Percentiles rank a stretch among this genome's conserved stretches.
These are phyloP conservation scores for Diorhabda sublineata DNA, from an alignment of 1,140 invertebrate species.

Conservation along the genomic window DNA sequence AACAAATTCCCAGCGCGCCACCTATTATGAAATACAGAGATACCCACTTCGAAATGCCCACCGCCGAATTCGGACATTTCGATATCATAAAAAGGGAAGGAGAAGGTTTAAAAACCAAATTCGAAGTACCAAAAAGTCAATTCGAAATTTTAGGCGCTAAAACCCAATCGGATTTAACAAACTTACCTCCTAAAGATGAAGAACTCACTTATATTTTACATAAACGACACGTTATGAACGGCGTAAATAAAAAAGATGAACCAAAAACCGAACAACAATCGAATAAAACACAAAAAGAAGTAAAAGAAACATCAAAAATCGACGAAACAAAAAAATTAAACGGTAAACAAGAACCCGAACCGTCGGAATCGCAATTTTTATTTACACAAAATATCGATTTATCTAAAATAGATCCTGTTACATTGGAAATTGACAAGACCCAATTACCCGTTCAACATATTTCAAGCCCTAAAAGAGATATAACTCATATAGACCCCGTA, in stretches of 20 bases:
- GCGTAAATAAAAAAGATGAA: slow-evolving; percentile 58
- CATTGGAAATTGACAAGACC: slow-evolving; percentile 62
- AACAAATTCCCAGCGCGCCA: slow-evolving; percentile 65
- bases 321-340: slow-evolving; percentile 18
- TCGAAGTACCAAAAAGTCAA: slow-evolving; percentile 57
- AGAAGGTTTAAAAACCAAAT: slow-evolving; percentile 46
- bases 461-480: slow-evolving; percentile 63
- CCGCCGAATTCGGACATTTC: slow-evolving; percentile 61
- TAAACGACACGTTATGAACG: slow-evolving; percentile 78
- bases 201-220: slow-evolving; percentile 81
- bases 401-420: slow-evolving; percentile 64
- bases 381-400: slow-evolving; percentile 69
- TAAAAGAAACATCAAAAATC: slow-evolving; percentile 14
- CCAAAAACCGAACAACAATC: slow-evolving; percentile 11
- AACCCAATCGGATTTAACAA: slow-evolving; percentile 46
- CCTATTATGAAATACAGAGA: slow-evolving; percentile 55
- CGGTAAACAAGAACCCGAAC: slow-evolving; percentile 22
- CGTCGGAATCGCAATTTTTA: slow-evolving; percentile 49
- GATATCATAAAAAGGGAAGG: slow-evolving; percentile 56
- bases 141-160: slow-evolving; percentile 46
- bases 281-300: slow-evolving; percentile 9
- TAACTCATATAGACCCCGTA: slow-evolving; percentile 62
- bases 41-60: slow-evolving; percentile 47
- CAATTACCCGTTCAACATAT: slow-evolving; percentile 55
- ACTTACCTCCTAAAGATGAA: slow-evolving; percentile 52